Conservation (phyloP, 2,888 invertebrate species). For the Hypsopygia costalis region DNA sequence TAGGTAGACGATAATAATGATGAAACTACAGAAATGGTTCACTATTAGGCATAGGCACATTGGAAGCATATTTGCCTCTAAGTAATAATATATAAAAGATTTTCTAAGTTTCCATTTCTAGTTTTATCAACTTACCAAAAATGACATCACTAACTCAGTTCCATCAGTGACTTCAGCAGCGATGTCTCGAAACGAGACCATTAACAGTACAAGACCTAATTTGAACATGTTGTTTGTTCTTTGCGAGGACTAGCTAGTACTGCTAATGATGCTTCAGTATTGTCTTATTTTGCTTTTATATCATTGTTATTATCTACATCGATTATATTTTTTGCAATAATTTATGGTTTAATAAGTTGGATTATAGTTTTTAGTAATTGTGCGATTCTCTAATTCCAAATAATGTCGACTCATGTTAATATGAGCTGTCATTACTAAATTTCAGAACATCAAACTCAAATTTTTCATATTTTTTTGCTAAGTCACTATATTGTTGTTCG, state of each 20-base stretch:
- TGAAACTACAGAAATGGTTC: no score
- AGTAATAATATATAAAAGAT: no score
- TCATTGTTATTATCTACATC: background rate
- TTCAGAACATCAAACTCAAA: no score
- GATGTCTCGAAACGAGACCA: conserved; percentile 1
- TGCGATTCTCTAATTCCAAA: no score
- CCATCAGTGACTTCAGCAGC: conserved; percentile 21
- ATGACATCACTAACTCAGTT: conserved; percentile 30
- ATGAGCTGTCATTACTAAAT: no score
- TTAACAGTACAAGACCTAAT: conserved; percentile 9
- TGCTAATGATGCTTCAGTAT: background rate
- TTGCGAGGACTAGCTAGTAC: background rate
- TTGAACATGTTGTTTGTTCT: background rate
- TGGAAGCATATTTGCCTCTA: no score
- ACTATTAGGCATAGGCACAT: no score
- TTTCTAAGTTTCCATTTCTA: no score
- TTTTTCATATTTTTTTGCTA: no score
- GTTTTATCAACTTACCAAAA: conserved; percentile 30
- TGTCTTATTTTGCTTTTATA: background rate
- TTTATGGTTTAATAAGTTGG: background rate
- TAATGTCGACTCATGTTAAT: no score
- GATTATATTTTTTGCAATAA: background rate
- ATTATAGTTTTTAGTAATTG: background rate
- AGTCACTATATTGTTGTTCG: no score
- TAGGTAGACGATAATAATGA: no score